Evolutionary conservation across 2,113 vertebrate species (phyloP), one percentile per base, ranked within the genome.

Genomic region (Mionectes macconnelli): DNA sequence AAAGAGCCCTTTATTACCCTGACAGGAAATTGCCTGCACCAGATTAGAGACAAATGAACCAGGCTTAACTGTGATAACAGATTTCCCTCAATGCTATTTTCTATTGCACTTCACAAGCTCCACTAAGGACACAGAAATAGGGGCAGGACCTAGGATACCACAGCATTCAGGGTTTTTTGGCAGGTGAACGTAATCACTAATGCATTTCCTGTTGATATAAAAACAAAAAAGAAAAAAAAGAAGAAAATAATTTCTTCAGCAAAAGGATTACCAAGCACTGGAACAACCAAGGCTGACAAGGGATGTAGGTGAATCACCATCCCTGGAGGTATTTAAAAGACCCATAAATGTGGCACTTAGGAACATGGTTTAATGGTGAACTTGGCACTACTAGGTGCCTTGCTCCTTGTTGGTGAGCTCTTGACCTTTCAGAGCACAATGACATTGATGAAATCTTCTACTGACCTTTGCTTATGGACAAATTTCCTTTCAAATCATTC

Each of bases 341-440:
- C 24, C 5, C 16, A 9, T 12, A 57, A 4, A 15, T 31, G 6
- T 4, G 21, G 16, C 1, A 1, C 7, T 56, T 49, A 35, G 16
- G 8, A 33, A 44, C 13, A 40, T 40, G 27, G 11, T 39, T 79
- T 45, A 63, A 30, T 21, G 40, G 53, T n/a, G 16, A 10, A 25
- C n/a, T 49, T 79, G 40, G 35, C 45, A 30, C 15, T n/a, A 24
- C 6, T 23, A 27, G 20, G 14, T 76, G 33, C 42, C 40, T 67
- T 49, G 39, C 3, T 56, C 25, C 8, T 6, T 7, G 3, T 18
- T 42, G 9, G 30, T 62, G 75, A 79, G 27, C 10, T 37, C 16
- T 16, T 70, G 30, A 79, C 4, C 33, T 67, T 75, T 67, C 24
- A 70, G 23, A 91, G 42, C 3, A 45, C 15, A 50, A 47, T 76